Conservation (phyloP, 2,888 invertebrate species). For the Lissonota sp. region DNA sequence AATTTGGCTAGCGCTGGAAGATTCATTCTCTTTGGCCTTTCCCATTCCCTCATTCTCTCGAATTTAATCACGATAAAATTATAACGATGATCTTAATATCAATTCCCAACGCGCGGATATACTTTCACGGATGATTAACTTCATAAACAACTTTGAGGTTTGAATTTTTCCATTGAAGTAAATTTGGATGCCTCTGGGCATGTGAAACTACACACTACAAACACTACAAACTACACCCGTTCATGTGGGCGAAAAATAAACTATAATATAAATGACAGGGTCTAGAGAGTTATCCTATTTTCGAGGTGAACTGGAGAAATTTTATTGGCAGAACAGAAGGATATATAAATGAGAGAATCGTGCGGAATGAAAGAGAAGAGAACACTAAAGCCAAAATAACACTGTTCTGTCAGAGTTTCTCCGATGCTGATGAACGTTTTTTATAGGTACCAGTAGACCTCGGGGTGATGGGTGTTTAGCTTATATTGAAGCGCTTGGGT, state of each 20-base stretch:
- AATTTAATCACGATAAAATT: conserved; percentile 3
- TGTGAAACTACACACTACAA: too few relatives aligned
- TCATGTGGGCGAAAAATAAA: too few relatives aligned
- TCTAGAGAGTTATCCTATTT: too few relatives aligned
- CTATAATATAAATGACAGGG: too few relatives aligned
- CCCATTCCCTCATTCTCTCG: not conserved
- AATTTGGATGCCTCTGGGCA: too few relatives aligned
- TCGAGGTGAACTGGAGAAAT: not conserved
- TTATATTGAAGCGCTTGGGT: conserved; percentile 53
- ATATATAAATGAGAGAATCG: not conserved
- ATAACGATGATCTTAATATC: not conserved
- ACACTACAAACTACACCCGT: too few relatives aligned
- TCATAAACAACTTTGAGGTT: too few relatives aligned
- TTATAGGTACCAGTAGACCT: conserved; percentile 10
- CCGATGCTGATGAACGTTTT: conserved; percentile 29
- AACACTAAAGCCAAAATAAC: conserved; percentile 34
- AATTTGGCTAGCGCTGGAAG: not conserved
- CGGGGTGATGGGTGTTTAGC: conserved; percentile 48
- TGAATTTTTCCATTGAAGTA: too few relatives aligned
- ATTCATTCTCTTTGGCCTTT: not conserved
- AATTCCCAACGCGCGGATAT: too few relatives aligned
- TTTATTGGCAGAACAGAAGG: too few relatives aligned
- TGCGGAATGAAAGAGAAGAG: not conserved
- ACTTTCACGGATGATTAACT: too few relatives aligned
- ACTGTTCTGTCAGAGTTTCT: conserved; percentile 18